Percentiles rank a stretch among this genome's conserved stretches.
Conservation (phyloP, 2,797 vertebrate genomes). For the Chrysocyon brachyurus region DNA sequence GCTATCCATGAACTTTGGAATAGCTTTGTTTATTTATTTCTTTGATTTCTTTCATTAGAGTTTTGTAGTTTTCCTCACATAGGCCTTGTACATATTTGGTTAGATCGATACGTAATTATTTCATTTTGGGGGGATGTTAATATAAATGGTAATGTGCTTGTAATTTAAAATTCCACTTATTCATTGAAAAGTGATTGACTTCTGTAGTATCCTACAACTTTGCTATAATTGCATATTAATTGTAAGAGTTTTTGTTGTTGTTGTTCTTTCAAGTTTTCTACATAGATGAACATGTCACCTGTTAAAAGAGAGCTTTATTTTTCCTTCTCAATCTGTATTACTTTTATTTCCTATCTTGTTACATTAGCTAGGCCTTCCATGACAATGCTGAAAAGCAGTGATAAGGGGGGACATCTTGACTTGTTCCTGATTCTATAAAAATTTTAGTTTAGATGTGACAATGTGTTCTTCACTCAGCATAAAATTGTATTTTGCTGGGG, state of each 20-base stretch:
- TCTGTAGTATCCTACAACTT: neutral
- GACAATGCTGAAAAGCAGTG: neutral
- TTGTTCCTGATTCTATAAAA: neutral
- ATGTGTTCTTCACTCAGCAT: neutral
- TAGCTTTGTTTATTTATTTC: neutral
- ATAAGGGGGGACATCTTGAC: neutral
- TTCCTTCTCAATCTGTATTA: neutral
- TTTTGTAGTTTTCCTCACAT: neutral
- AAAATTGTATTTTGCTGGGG: neutral
- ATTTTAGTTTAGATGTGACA: neutral
- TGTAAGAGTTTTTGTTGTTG: neutral
- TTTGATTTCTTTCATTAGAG: neutral
- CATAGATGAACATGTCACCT: neutral
- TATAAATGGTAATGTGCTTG: neutral
- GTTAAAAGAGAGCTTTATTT: neutral
- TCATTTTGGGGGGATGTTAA: neutral
- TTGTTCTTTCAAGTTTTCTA: neutral
- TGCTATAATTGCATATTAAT: neutral
- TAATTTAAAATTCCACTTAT: neutral
- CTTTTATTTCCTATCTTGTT: neutral
- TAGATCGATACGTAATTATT: neutral
- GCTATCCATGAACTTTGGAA: neutral
- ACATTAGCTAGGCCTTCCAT: neutral
- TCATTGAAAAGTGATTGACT: neutral
- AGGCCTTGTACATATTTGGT: neutral